A percentile compares a stretch with the other conserved stretches of the same genome.
These are phyloP conservation scores for Diaprepes abbreviatus DNA, from an alignment of 2,888 invertebrate genomes.

Conservation along the genomic window DNA sequence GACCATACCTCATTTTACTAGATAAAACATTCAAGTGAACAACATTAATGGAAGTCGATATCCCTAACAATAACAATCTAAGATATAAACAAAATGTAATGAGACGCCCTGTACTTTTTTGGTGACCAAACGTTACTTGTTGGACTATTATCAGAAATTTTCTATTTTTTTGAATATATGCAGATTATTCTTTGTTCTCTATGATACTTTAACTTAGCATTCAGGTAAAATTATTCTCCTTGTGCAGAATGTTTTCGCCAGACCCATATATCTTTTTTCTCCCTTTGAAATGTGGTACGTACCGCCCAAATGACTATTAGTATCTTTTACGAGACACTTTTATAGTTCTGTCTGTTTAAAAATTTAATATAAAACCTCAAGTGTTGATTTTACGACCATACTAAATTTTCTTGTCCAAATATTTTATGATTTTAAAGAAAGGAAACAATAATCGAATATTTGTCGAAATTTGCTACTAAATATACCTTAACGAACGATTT, in stretches of 20 bases:
- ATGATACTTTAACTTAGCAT: background rate
- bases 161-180: too few species aligned
- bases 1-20: too few species aligned
- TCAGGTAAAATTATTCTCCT: background rate
- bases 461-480: slow-evolving; percentile 21
- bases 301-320: slow-evolving; percentile 46
- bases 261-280: slow-evolving; percentile 45
- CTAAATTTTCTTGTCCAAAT: slow-evolving; percentile 41
- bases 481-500: background rate
- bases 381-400: slow-evolving; percentile 45
- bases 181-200: too few species aligned
- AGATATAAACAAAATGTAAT: too few species aligned
- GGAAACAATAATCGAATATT: slow-evolving; percentile 12
- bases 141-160: too few species aligned
- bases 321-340: slow-evolving; percentile 49
- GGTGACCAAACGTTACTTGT: too few species aligned
- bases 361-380: slow-evolving; percentile 48
- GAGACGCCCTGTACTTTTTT: too few species aligned
- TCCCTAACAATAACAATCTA: too few species aligned
- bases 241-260: slow-evolving; percentile 36
- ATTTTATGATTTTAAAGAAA: slow-evolving; percentile 29
- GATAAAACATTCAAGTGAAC: too few species aligned
- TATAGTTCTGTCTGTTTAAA: slow-evolving; percentile 45
- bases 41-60: too few species aligned
- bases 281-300: slow-evolving; percentile 37